Conservation (phyloP, 2,888 invertebrate species). For the Microctonus brassicae region DNA sequence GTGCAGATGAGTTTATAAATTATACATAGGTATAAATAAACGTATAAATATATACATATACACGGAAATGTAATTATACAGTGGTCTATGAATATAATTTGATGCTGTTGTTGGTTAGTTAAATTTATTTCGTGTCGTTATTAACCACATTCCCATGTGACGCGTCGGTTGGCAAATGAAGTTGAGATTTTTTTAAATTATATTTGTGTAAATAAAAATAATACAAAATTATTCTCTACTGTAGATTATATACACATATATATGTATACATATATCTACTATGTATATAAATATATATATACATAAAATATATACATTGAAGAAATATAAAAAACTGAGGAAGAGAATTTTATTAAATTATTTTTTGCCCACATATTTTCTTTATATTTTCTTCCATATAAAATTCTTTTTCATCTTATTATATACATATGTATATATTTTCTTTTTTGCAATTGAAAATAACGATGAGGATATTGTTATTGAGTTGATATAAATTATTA, state of each 20-base stretch:
- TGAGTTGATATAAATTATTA: slow-evolving; percentile 59
- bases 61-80: background rate
- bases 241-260: too few species aligned
- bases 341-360: too few species aligned
- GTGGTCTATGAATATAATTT: slow-evolving; percentile 3
- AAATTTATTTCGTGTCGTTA: background rate
- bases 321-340: too few species aligned
- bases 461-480: slow-evolving; percentile 56
- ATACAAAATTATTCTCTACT: background rate
- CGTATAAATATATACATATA: background rate
- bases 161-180: background rate
- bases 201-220: background rate
- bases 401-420: slow-evolving; percentile 27
- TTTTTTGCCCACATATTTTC: too few species aligned
- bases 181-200: background rate
- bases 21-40: background rate
- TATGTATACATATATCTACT: background rate
- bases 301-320: too few species aligned
- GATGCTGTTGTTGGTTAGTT: slow-evolving; percentile 1
- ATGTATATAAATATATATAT: too few species aligned
- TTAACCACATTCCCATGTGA: slow-evolving; percentile 1
- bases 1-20: background rate
- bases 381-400: slow-evolving; percentile 9
- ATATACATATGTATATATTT: too few species aligned
- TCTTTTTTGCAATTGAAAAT: slow-evolving; percentile 55